These are phyloP conservation scores for Sceloporus undulatus DNA, from an alignment of 2,113 vertebrate genomes.

Conservation along the genomic window DNA sequence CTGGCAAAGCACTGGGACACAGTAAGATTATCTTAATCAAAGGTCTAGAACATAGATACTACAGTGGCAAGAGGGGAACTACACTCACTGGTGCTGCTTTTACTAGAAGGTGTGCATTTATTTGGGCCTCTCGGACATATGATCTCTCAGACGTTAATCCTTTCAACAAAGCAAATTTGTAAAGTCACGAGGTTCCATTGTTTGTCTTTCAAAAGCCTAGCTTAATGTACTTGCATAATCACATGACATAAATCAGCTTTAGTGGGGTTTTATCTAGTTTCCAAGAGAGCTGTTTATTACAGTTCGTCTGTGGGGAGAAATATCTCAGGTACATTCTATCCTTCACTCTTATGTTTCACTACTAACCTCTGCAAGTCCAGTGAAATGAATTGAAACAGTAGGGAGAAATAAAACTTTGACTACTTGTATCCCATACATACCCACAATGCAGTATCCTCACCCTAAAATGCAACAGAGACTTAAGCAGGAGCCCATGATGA, in stretches of 20 bases:
- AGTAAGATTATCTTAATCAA: background rate
- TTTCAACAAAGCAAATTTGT: background rate
- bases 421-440: background rate
- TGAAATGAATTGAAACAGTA: background rate
- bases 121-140: background rate
- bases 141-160: background rate
- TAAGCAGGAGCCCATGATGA: conserved; percentile 43
- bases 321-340: background rate
- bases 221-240: conserved; percentile 18
- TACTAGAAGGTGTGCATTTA: background rate
- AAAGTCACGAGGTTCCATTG: background rate
- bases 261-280: conserved; percentile 10
- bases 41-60: background rate
- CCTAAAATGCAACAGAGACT: conserved; percentile 38
- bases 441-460: background rate
- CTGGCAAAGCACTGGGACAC: background rate
- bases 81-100: background rate
- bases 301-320: conserved; percentile 33
- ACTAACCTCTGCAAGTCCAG: background rate
- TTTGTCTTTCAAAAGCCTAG: conserved; percentile 4
- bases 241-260: conserved; percentile 24
- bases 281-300: conserved; percentile 17
- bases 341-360: background rate
- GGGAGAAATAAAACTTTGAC: background rate
- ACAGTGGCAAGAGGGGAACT: background rate